These are phyloP conservation scores for Eurois occulta DNA, from an alignment of 2,888 invertebrate species.

Conservation along the genomic window DNA sequence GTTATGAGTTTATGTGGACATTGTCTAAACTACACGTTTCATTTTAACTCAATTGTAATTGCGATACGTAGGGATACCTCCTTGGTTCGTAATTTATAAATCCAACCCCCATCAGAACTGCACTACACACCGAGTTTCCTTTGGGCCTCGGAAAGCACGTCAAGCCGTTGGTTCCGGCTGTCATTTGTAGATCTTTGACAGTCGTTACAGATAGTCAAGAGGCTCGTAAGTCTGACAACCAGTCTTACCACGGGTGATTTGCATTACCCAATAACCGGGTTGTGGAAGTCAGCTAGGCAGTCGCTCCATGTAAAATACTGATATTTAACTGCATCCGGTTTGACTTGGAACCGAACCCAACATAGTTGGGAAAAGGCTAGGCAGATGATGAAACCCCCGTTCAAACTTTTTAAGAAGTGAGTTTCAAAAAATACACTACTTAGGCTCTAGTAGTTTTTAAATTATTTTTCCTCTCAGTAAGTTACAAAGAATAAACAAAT, in stretches of 20 bases:
- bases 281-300: background rate
- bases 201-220: background rate
- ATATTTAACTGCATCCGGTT: background rate
- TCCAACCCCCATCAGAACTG: background rate
- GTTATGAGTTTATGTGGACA: background rate
- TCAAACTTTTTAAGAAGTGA: background rate
- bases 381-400: background rate
- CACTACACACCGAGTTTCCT: background rate
- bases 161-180: background rate
- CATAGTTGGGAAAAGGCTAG: accelerated
- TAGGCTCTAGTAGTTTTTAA: no score
- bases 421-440: background rate
- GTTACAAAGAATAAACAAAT: background rate
- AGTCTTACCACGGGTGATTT: background rate
- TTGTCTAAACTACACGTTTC: background rate
- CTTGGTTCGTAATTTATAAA: background rate
- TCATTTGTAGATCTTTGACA: background rate
- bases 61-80: accelerated
- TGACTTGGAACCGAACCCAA: background rate
- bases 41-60: background rate
- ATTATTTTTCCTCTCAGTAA: background rate
- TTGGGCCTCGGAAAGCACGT: background rate
- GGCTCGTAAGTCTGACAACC: background rate
- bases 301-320: background rate
- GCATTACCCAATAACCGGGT: background rate